phyloP scores from a whole-genome alignment of 23 tunicate genomes.

The Oikopleura dioica region DNA sequence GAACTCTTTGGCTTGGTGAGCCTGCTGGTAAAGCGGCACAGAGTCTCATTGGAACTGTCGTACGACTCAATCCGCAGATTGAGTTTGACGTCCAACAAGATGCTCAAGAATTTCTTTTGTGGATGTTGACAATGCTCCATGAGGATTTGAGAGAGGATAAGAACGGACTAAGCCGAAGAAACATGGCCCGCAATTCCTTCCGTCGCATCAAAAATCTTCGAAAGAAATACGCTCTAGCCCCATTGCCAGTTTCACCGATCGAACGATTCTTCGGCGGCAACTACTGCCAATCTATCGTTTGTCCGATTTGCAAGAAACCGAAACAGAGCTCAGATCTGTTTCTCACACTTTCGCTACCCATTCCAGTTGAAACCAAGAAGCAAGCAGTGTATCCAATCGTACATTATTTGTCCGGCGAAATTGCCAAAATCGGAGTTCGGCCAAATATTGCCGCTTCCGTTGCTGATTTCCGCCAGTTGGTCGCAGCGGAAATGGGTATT shows the following conservation, averaged over 20 bases:
- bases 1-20: constrained; percentile 1
- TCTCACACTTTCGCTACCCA: not conserved
- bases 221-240: not conserved
- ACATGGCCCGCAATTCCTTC: constrained; percentile 1
- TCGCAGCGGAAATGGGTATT: constrained; percentile 8
- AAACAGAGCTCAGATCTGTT: not conserved
- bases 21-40: not conserved
- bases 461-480: not conserved
- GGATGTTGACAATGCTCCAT: not conserved
- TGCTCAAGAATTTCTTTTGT: constrained; percentile 7
- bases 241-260: not conserved
- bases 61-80: not conserved
- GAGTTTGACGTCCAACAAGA: not conserved
- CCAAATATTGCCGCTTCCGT: not conserved
- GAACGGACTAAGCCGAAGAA: not conserved
- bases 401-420: constrained; percentile 7
- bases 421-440: constrained; percentile 7
- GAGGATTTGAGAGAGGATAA: not conserved
- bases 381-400: constrained; percentile 5
- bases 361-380: not conserved
- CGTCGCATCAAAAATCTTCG: not conserved
- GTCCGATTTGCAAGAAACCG: not conserved
- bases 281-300: not conserved
- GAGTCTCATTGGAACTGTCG: not conserved
- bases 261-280: constrained; percentile 12